Base-by-base conservation (phyloP, 1,140 invertebrate species). In the Diploscapter pachys region DNA sequence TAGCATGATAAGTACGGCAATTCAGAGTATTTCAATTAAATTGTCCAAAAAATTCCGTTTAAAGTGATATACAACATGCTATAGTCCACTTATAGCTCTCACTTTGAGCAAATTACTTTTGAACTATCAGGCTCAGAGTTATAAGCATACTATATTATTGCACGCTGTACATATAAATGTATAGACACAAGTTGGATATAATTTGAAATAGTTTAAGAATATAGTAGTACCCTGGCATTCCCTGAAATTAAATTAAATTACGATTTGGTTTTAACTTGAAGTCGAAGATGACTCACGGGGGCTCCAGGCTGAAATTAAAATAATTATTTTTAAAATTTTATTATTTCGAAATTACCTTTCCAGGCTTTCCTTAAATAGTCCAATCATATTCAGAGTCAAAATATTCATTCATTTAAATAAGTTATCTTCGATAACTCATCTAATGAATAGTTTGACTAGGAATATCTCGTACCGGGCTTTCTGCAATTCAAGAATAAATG, bases 381-480 rank as follows among this genome's bases (percentile, higher is more conserved):
- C 31, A 31, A 31, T 31, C 31, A 31, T 31, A 31, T 31, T 31
- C 31, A 31, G 31, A 31, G 31, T 31, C 31, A 31, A 31, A 31
- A 31, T 31, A 31, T 31, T 31, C 1, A 31, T 31, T 31, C 31
- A 31, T 31, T 31, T 31, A 31, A 31, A 31, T 31, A 31, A 31
- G 31, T 31, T 31, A 31, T 50, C 9, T 73, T 73, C 52, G 73
- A 52, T 13, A 73, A 73, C 63, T 73, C 73, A 5, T 51, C 48
- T 49, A 73, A 73, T 72, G 73, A 75, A 63, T 50, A 73, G 2
- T 76, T 76, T 72, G 73, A 75, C 11, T 72, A 73, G 50, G 73
- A 73, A 31, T 31, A 31, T 31, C 31, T 31, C 31, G 73, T 67
- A 69, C 73, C 73, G 6, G 54, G 65, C 64, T 74, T 74, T 74